Evolutionary conservation across 2,113 vertebrate genomes (phyloP), one percentile per base, ranked within the genome.

Genomic region (Gopherus evgoodei): DNA sequence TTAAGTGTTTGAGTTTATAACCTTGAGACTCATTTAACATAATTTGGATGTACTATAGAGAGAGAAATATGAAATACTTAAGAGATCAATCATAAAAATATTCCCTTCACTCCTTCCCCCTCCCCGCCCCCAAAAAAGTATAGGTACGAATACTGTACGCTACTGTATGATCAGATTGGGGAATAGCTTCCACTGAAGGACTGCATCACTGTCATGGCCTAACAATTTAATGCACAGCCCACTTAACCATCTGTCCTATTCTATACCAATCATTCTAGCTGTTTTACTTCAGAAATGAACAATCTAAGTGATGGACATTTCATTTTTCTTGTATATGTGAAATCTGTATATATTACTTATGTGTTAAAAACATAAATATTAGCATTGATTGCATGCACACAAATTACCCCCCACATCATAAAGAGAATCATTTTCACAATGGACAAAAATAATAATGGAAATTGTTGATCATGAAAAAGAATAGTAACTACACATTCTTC

Each of bases 361-460:
- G 83, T 81, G 62, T 57, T 94, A 94, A 95, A 92, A 91, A 88
- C 31, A 87, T 90, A 95, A 96, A 85, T 44, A 72, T 80, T 56
- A 91, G 89, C 21, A 96, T 92, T 53, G 5, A 42, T 93, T 95
- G 87, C 65, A 96, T 86, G 91, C 83, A 83, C 76, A 92, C 83
- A 72, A 94, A 90, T 94, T 86, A 92, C 16, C 8, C 93, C 72
- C 52, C 86, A 85, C 2, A 11, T 44, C 94, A 92, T 91, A 88
- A 96, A 97, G 85, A 90, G 80, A 84, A 31, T 81, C 91, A 96
- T 96, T 96, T 85, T 90, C 86, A 95, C 57, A 90, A 90, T 82
- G 57, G 94, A 95, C 81, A 59, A 97, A 98, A 97, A 97, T 87
- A 97, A 96, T 95, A 93, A 95, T 49, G 93, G 53, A 52, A 94